These are phyloP conservation scores for Latrodectus elegans DNA, from an alignment of 2,888 invertebrate species.

Conservation along the genomic window DNA sequence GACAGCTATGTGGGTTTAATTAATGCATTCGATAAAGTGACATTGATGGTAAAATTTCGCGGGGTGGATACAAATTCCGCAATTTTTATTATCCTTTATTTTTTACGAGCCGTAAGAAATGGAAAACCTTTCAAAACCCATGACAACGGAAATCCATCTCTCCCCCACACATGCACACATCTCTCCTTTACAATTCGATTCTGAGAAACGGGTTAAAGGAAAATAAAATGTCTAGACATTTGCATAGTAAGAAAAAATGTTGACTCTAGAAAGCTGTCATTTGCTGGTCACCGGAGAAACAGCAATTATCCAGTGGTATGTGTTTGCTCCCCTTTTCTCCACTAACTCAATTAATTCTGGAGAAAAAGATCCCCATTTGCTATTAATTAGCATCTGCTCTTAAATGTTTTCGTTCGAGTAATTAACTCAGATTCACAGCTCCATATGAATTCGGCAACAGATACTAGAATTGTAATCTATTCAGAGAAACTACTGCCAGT, in stretches of 20 bases:
- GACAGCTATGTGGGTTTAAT: constrained; percentile 2
- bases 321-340: constrained; percentile 46
- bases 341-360: constrained; percentile 62
- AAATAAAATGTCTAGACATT: constrained; percentile 61
- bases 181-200: constrained; percentile 9
- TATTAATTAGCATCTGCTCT: constrained; percentile 69
- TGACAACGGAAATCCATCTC: constrained; percentile 38
- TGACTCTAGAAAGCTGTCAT: constrained; percentile 66
- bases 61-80: constrained; percentile 48
- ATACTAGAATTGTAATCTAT: constrained; percentile 35
- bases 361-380: constrained; percentile 22
- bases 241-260: constrained; percentile 65
- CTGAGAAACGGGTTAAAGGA: constrained; percentile 24
- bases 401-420: constrained; percentile 64
- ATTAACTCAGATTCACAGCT: constrained; percentile 51
- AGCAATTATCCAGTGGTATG: constrained; percentile 57
- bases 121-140: constrained; percentile 29
- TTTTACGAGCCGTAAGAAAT: constrained; percentile 6
- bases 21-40: background rate
- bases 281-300: constrained; percentile 57
- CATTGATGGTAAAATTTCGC: constrained; percentile 7
- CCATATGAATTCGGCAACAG: constrained; percentile 33
- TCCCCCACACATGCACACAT: background rate
- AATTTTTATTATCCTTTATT: constrained; percentile 44
- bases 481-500: background rate